A percentile compares a stretch with the other conserved stretches of the same genome.
Conservation (phyloP, 2,113 vertebrate species). For the Crypturellus undulatus region DNA sequence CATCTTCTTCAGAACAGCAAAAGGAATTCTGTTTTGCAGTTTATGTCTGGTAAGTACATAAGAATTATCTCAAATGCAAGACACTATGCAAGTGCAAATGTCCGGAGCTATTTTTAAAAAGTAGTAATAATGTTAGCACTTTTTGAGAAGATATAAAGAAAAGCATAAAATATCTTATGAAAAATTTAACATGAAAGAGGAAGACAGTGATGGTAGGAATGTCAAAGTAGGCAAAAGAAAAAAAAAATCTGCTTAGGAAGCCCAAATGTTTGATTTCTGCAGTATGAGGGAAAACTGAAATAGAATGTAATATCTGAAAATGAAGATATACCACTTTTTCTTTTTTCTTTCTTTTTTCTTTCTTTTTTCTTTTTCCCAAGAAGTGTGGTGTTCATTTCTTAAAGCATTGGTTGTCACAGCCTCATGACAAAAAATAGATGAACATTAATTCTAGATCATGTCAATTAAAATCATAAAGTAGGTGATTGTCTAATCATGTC, state of each 20-base stretch:
- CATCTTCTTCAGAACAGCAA: background rate
- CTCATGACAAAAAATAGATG: background rate
- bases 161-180: background rate
- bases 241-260: background rate
- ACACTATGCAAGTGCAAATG: background rate
- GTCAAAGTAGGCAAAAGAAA: background rate
- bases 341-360: background rate
- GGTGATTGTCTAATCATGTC: background rate
- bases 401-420: background rate
- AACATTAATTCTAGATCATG: background rate
- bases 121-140: background rate
- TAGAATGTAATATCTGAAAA: background rate
- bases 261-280: background rate
- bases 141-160: background rate
- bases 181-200: background rate
- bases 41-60: background rate
- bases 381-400: background rate
- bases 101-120: background rate
- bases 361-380: background rate
- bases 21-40: background rate
- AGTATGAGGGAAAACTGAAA: background rate
- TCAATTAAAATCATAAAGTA: background rate
- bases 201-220: background rate
- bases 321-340: accelerated
- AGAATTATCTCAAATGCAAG: background rate